Evolutionary conservation across 2,797 vertebrate genomes (phyloP).

Genomic region (Anabas testudineus): DNA sequence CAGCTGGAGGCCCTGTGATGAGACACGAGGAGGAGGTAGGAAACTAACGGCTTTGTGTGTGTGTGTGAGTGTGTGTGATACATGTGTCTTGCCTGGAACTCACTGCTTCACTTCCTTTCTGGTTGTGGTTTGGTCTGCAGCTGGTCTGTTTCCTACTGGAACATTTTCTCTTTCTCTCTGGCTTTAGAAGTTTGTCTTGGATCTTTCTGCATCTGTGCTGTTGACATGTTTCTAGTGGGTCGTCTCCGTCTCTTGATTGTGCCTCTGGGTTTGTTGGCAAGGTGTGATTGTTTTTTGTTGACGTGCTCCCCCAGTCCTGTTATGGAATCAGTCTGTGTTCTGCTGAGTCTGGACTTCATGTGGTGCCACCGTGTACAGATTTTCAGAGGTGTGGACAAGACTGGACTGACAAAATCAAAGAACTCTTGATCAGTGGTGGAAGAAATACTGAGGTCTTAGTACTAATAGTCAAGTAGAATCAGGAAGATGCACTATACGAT

Average conservation of each 20-base stretch:
- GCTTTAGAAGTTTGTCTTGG: constrained; percentile 64
- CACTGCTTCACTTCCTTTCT: constrained; percentile 63
- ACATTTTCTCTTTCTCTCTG: constrained; percentile 58
- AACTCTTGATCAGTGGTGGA: background rate
- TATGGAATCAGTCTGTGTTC: constrained; percentile 40
- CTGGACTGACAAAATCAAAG: background rate
- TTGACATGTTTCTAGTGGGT: constrained; percentile 51
- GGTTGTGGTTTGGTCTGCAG: constrained; percentile 62
- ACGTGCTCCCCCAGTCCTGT: constrained; percentile 38
- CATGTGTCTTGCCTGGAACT: constrained; percentile 65
- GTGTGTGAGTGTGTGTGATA: constrained; percentile 35
- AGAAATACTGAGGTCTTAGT: background rate
- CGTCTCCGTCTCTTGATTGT: constrained; percentile 55
- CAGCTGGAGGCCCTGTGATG: constrained; percentile 73
- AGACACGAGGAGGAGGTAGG: constrained; percentile 79
- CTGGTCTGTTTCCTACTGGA: constrained; percentile 60
- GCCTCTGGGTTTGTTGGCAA: constrained; percentile 49
- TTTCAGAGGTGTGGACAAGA: constrained; percentile 44
- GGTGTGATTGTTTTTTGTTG: constrained; percentile 55
- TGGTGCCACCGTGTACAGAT: constrained; percentile 28
- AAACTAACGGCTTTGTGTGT: constrained; percentile 57
- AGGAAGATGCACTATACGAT: too few relatives aligned
- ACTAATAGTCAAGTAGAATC: background rate
- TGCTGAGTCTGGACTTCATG: constrained; percentile 19
- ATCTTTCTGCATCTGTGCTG: constrained; percentile 68